Conservation (phyloP, 1,140 invertebrate species). For the Lasioglossum albipes region DNA sequence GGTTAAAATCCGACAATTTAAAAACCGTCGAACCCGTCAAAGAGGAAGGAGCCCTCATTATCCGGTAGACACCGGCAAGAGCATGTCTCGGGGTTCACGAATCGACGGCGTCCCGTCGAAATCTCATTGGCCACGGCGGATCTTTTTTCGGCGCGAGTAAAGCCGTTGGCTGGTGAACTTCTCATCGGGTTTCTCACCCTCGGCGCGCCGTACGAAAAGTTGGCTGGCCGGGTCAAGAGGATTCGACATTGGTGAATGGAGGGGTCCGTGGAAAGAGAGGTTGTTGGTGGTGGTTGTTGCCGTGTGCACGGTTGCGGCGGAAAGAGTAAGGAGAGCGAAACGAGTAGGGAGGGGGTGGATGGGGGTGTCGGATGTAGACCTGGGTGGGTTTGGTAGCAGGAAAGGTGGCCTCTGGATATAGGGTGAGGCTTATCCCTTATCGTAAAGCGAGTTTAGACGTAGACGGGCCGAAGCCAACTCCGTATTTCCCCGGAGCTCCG, state of each 20-base stretch:
- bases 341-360: background rate
- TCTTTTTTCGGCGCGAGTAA: conserved; percentile 36
- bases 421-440: conserved; percentile 70
- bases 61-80: background rate
- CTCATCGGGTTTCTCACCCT: conserved; percentile 17
- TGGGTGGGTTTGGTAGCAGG: background rate
- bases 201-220: conserved; percentile 40
- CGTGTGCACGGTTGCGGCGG: background rate
- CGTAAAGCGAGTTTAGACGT: conserved; percentile 72
- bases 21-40: too few species aligned
- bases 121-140: conserved; percentile 32
- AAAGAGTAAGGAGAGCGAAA: background rate
- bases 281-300: conserved; percentile 40
- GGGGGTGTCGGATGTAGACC: background rate
- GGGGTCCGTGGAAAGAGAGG: background rate
- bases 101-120: conserved; percentile 2
- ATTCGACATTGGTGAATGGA: conserved; percentile 56
- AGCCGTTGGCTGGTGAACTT: conserved; percentile 47
- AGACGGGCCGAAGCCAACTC: conserved; percentile 61
- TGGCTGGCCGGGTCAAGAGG: conserved; percentile 61
- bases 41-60: background rate
- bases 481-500: conserved; percentile 72
- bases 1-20: too few species aligned
- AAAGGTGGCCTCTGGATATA: conserved; percentile 13
- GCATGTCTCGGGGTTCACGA: too few species aligned